These are phyloP conservation scores for Heliothis peltigera DNA, from an alignment of 2,888 invertebrate species.

Conservation along the genomic window DNA sequence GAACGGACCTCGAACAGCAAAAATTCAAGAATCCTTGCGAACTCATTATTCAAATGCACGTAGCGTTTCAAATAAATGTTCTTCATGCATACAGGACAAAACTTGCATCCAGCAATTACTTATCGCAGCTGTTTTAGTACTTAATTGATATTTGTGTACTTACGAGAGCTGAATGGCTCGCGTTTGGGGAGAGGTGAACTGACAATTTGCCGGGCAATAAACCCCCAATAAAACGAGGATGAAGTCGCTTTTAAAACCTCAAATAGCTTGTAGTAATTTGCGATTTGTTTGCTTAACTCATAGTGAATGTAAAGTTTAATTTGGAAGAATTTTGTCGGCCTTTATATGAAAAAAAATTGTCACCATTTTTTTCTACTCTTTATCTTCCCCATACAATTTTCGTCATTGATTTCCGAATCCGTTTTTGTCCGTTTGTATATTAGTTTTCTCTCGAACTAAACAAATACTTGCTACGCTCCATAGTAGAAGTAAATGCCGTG, in stretches of 20 bases:
- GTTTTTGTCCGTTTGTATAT: background rate
- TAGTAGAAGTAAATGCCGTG: constrained; percentile 38
- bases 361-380: background rate
- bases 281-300: constrained; percentile 29
- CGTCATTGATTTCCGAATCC: too few relatives aligned
- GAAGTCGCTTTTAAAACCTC: constrained; percentile 39
- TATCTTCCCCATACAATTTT: background rate
- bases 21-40: background rate
- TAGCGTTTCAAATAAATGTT: constrained; percentile 34
- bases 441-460: constrained; percentile 16
- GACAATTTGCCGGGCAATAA: constrained; percentile 54
- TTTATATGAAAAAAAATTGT: too few relatives aligned
- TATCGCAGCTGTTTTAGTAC: constrained; percentile 55
- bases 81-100: constrained; percentile 14
- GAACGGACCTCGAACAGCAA: background rate
- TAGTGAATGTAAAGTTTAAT: constrained; percentile 4
- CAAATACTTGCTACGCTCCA: constrained; percentile 28
- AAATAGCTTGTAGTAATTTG: constrained; percentile 44
- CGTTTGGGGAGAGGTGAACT: constrained; percentile 24
- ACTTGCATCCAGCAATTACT: constrained; percentile 60
- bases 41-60: constrained; percentile 29
- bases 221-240: constrained; percentile 30
- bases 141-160: constrained; percentile 59
- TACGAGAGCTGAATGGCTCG: constrained; percentile 19
- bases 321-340: background rate